phyloP scores from a whole-genome alignment of 1,140 invertebrate genomes.

The Phthorimaea operculella region DNA sequence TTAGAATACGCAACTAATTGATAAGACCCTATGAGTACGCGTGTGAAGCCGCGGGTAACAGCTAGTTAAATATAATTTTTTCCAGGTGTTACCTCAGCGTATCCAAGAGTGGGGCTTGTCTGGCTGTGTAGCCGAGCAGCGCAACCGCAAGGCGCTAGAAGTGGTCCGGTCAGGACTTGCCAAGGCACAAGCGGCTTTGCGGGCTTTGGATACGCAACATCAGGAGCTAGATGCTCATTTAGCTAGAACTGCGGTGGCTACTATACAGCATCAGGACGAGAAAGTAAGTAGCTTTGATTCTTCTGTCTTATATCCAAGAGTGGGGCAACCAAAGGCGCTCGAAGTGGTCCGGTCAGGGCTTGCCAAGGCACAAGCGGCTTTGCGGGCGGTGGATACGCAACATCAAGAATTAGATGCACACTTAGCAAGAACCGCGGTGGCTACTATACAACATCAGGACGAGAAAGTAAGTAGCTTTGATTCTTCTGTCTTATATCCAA shows the following conservation, averaged over 20 bases:
- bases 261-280: slow-evolving; percentile 77
- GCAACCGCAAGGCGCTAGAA: slow-evolving; percentile 85
- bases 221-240: slow-evolving; percentile 85
- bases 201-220: slow-evolving; percentile 81
- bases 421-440: slow-evolving; percentile 79
- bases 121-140: slow-evolving; percentile 87
- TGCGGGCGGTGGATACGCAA: slow-evolving; percentile 82
- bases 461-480: slow-evolving; percentile 73
- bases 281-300: slow-evolving; percentile 68
- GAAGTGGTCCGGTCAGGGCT: slow-evolving; percentile 86
- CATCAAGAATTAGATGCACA: slow-evolving; percentile 83
- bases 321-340: slow-evolving; percentile 90
- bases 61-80: too few relatives aligned
- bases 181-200: slow-evolving; percentile 78
- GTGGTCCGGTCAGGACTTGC: slow-evolving; percentile 82
- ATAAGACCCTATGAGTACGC: too few relatives aligned
- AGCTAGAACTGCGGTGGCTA: slow-evolving; percentile 77
- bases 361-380: slow-evolving; percentile 76
- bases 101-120: slow-evolving; percentile 95
- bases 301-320: slow-evolving; percentile 85
- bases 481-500: slow-evolving; percentile 77
- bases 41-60: too few relatives aligned
- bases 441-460: slow-evolving; percentile 75
- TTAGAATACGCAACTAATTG: too few relatives aligned
- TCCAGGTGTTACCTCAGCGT: slow-evolving; percentile 84